Conservation (phyloP, 30 jellyfish, hydroid and myxozoan species). For the Hydractinia echinata region DNA sequence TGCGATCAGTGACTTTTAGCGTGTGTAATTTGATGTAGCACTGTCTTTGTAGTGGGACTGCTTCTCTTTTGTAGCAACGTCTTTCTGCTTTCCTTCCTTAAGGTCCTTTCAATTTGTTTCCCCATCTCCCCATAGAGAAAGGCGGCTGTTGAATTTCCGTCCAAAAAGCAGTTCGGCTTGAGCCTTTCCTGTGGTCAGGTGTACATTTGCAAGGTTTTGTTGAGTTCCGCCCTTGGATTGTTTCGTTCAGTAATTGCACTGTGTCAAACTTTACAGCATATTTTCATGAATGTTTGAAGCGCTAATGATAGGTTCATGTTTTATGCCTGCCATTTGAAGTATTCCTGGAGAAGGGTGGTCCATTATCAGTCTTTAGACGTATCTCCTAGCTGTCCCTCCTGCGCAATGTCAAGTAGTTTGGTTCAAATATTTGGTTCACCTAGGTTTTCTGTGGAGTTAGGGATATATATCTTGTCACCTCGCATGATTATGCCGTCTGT, state of each 20-base stretch:
- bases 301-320: constrained; percentile 22
- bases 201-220: neutral
- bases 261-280: constrained; percentile 33
- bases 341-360: constrained; percentile 27
- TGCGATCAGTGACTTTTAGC: neutral
- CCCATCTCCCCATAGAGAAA: neutral
- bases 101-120: neutral
- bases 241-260: constrained; percentile 15
- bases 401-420: constrained; percentile 20
- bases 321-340: constrained; percentile 27
- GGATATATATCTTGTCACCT: neutral
- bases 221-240: constrained; percentile 6
- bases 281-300: constrained; percentile 30
- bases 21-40: constrained; percentile 1
- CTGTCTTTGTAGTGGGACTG: neutral
- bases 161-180: constrained; percentile 18
- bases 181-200: neutral
- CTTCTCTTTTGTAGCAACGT: neutral
- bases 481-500: no score
- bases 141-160: constrained; percentile 6
- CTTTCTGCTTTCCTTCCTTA: constrained; percentile 3
- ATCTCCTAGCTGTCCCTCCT: constrained; percentile 33
- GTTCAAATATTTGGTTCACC: constrained; percentile 13
- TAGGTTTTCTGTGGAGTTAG: neutral
- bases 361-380: constrained; percentile 37